Percentiles rank a stretch among this genome's conserved stretches.
phyloP scores from a whole-genome alignment of 2,888 invertebrate species.

The Seira sanloemensis region DNA sequence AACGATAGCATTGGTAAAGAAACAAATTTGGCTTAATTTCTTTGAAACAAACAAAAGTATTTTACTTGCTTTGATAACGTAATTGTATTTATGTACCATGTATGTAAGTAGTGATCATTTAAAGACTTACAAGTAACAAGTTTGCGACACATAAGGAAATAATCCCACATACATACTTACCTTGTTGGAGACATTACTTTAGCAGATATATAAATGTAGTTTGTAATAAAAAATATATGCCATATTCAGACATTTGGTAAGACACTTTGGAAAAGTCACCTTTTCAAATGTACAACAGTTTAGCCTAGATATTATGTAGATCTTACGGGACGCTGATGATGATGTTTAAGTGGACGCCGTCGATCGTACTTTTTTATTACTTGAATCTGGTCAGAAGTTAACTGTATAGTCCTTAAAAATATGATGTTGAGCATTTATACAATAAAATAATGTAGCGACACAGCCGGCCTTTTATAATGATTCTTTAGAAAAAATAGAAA shows the following conservation, averaged over 20 bases:
- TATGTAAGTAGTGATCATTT: not conserved
- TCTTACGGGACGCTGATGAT: no score
- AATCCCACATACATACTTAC: no score
- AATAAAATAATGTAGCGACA: not conserved
- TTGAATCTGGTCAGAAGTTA: no score
- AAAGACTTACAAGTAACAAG: not conserved
- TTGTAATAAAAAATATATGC: no score
- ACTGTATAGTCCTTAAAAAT: not conserved
- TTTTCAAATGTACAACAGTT: not conserved
- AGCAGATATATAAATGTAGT: no score
- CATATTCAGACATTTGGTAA: no score
- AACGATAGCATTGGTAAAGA: constrained; percentile 53
- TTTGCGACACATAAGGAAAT: no score
- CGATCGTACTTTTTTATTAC: no score
- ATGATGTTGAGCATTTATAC: not conserved
- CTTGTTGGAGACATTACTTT: no score
- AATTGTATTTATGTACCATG: not conserved
- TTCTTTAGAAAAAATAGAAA: not conserved
- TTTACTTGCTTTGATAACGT: not conserved
- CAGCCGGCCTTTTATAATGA: constrained; percentile 5
- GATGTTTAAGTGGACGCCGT: no score
- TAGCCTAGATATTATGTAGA: not conserved
- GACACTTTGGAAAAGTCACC: not conserved
- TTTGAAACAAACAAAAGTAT: constrained; percentile 10
- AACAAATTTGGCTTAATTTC: no score